Base-by-base conservation (phyloP, 2,113 vertebrate genomes). In the Pholis gunnellus region DNA sequence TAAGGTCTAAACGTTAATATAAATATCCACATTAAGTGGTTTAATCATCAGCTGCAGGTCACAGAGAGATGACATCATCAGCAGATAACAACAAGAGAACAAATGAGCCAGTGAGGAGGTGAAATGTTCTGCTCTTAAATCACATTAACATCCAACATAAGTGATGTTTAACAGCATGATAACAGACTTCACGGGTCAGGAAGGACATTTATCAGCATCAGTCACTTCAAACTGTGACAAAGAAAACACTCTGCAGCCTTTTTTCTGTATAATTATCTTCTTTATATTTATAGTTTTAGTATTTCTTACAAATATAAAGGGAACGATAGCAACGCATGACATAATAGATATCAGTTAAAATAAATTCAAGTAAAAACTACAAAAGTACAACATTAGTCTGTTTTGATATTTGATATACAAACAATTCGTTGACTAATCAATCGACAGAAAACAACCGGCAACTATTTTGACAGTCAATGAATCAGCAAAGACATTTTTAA, bases 121-220 rank as follows among this genome's bases (percentile, higher is more conserved):
- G 70, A 73, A 60, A 31, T 31, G 48, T 40, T 17, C 5, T 8
- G 20, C 40, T 64, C 44, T 52, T 27, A 60, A 40, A 54, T 36
- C n/a, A 42, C 61, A 56, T 75, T 65, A 65, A 64, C 72, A 18
- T 8, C 59, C 1, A 8, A 60, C 7, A 31, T 18, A 4, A 2
- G 56, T 14, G 71, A 44, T 9, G 57, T 48, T 61, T 73, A 8
- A 48, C 57, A 25, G 72, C 72, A 34, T 9, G 71, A 73, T 73
- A 61, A 61, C 40, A 61, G 40, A n/a, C 57, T 18, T 54, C 36
- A 25, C 31, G 6, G 69, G 15, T 27, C 54, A 74, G 56, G 1
- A 15, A 6, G 13, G 13, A 27, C n/a, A 8, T 52, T 54, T 5
- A 52, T 71, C 31, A 40, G 50, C 69, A 25, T 9, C 25, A 0